Evolutionary conservation across 2,888 invertebrate species (phyloP), one percentile per base, ranked within the genome.

Genomic region (Ennomos quercinarius): DNA sequence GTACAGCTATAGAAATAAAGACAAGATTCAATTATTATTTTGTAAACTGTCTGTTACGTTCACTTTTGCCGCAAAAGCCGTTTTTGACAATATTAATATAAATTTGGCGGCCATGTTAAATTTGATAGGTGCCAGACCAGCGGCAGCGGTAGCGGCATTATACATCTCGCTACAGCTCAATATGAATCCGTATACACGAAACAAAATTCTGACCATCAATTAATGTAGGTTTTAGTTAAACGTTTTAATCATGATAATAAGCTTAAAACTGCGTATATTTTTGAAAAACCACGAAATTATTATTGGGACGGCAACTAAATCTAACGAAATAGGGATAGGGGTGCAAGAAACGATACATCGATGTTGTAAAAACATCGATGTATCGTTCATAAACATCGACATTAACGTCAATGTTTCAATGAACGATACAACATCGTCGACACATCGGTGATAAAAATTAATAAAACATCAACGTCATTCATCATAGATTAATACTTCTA

Each of bases 91-190:
- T 68, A 61, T 70, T 67, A 67, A 57, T 67, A 61, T 72, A 75
- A 73, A 57, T 70, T 64, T 71, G 77, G 80, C 80, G 77, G 86
- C 86, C 86, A 86, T 86, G 80, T 84, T 86, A 84, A 74, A 79
- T 68, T 27, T 52, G 56, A 58, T 67, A 66, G 65, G 67, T 61
- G 65, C 64, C 63, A 60, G 17, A 42, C 59, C 53, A 27, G 27
- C 27, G 27, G 27, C 59, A 60, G 58, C 27, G 27, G 27, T 58
- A 60, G 58, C 56, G 53, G 58, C 56, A 51, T 47, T 49, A 27
- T 35, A 4, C 10, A 10, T 49, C 11, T 39, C 10, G 40, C 35
- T 41, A 57, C 40, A 49, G 39, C 49, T 8, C 9, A 38, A 61
- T 40, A 49, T 55, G 17, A 47, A 57, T 59, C 59, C 45, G 10